Evolutionary conservation across 2,888 invertebrate genomes (phyloP).

Genomic region (Melinopterus prodromus): DNA sequence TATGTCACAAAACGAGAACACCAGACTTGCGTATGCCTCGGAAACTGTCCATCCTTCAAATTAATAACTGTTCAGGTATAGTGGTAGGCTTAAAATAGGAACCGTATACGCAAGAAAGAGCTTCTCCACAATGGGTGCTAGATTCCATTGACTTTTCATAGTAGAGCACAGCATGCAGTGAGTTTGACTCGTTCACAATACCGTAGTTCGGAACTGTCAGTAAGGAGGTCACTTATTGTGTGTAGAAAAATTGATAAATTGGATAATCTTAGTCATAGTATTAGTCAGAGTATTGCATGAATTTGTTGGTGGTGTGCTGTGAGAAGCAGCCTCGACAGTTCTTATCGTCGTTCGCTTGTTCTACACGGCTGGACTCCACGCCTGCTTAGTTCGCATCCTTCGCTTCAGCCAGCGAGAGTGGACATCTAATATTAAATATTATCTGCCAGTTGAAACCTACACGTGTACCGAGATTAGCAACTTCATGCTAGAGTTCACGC

Average conservation of each 20-base stretch:
- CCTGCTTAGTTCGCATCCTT: slow-evolving; percentile 10
- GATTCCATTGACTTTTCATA: neutral
- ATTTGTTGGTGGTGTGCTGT: slow-evolving; percentile 46
- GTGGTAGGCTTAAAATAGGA: neutral
- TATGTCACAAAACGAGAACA: no score
- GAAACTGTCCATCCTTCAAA: neutral
- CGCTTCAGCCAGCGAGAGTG: slow-evolving; percentile 4
- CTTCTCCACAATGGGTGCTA: neutral
- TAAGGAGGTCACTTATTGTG: neutral
- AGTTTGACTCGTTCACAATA: neutral
- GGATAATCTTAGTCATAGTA: slow-evolving; percentile 49
- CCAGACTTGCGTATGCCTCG: neutral
- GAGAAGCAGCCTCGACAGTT: slow-evolving; percentile 25
- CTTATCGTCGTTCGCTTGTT: slow-evolving; percentile 18
- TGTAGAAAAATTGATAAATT: neutral
- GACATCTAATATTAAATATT: slow-evolving; percentile 38
- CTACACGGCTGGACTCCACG: slow-evolving; percentile 12
- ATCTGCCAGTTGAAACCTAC: slow-evolving; percentile 41
- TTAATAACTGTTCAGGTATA: neutral
- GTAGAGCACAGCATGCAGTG: neutral
- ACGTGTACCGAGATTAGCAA: slow-evolving; percentile 38
- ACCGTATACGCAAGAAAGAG: neutral
- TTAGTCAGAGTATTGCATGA: slow-evolving; percentile 41
- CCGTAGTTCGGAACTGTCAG: neutral
- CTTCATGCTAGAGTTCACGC: neutral